Percentiles rank a stretch among this genome's conserved stretches.
These are phyloP conservation scores for Dicentrarchus labrax DNA, from an alignment of 2,113 vertebrate species.

Conservation along the genomic window DNA sequence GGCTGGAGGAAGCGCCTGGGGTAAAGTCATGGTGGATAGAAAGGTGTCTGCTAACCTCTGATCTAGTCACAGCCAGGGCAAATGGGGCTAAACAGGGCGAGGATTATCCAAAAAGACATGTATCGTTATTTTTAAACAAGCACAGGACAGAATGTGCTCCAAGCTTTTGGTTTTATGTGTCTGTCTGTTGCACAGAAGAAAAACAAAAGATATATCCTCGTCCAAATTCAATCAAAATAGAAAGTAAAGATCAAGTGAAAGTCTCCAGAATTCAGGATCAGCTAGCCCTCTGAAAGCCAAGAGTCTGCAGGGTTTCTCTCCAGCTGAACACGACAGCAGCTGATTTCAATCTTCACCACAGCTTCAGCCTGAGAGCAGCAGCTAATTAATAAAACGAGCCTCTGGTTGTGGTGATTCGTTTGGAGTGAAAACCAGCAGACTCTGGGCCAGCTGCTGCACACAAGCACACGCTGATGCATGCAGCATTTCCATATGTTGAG, in stretches of 20 bases:
- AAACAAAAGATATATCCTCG: not conserved
- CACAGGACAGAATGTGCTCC: not conserved
- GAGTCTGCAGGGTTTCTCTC: not conserved
- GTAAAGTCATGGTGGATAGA: constrained; percentile 37
- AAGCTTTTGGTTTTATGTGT: not conserved
- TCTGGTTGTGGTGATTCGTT: not conserved
- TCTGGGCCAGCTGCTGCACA: not conserved
- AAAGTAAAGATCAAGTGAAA: not conserved
- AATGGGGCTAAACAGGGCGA: not conserved
- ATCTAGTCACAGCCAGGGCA: constrained; percentile 45
- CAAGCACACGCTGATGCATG: not conserved
- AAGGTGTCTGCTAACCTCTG: constrained; percentile 76
- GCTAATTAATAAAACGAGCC: constrained; percentile 8
- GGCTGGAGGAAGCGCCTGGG: constrained; percentile 65
- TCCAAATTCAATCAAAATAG: not conserved
- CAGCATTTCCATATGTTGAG: not conserved
- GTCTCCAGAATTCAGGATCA: not conserved
- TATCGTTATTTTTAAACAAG: not conserved
- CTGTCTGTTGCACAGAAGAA: not conserved
- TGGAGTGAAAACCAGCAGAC: not conserved
- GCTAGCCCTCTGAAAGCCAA: not conserved
- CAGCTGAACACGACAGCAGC: constrained; percentile 5
- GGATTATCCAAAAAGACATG: not conserved
- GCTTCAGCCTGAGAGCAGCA: not conserved
- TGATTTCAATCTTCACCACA: constrained; percentile 31